phyloP scores from a whole-genome alignment of 2,113 vertebrate species.

The Megaceryle maxima region DNA sequence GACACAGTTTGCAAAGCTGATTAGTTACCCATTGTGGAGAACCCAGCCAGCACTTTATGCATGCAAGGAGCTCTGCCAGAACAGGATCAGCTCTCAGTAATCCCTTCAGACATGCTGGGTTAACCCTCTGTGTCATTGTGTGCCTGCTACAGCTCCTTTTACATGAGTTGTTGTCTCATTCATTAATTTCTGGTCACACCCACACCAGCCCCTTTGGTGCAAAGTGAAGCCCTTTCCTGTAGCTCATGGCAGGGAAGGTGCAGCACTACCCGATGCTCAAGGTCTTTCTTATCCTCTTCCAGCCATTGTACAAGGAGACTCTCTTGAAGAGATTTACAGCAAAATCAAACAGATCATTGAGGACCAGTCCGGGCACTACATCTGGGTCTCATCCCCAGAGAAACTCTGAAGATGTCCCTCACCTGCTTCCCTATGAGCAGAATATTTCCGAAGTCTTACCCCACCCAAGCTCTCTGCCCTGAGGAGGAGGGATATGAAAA shows the following conservation, averaged over 20 bases:
- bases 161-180: accelerated
- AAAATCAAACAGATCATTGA: constrained; percentile 99
- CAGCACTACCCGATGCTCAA: constrained; percentile 5
- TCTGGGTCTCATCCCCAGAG: constrained; percentile 98
- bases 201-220: background rate
- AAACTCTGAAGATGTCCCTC: constrained; percentile 91
- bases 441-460: constrained; percentile 73
- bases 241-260: background rate
- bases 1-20: constrained; percentile 34
- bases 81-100: background rate
- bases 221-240: accelerated
- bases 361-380: constrained; percentile 99
- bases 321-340: constrained; percentile 99
- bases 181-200: background rate
- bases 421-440: constrained; percentile 78
- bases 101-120: background rate
- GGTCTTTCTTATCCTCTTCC: constrained; percentile 19
- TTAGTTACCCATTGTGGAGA: background rate
- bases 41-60: background rate
- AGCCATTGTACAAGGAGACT: constrained; percentile 99
- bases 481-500: constrained; percentile 67
- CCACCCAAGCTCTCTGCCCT: constrained; percentile 78
- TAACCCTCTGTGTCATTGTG: background rate
- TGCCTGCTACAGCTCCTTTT: background rate
- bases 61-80: background rate